phyloP scores from a whole-genome alignment of 2,113 vertebrate species.

The Thunnus maccoyii region DNA sequence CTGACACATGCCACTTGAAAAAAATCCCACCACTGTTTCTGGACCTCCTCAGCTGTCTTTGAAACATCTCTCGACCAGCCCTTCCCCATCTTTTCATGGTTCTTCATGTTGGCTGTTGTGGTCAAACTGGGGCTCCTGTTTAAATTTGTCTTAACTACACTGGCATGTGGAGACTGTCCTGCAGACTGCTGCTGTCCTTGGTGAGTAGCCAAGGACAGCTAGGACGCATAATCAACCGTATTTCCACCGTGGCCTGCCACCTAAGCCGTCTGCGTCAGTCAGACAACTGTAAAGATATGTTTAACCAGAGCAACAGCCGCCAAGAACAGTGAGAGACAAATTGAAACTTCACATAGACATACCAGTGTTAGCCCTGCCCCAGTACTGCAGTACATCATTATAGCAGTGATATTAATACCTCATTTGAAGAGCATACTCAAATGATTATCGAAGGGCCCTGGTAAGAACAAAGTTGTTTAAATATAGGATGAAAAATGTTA shows the following conservation, averaged over 20 bases:
- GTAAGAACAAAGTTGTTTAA: background rate
- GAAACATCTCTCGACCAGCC: conserved; percentile 30
- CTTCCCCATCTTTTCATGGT: background rate
- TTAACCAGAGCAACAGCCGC: conserved; percentile 59
- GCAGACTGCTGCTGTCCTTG: conserved; percentile 32
- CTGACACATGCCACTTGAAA: background rate
- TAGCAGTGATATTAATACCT: conserved; percentile 47
- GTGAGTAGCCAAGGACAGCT: conserved; percentile 62
- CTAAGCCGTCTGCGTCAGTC: conserved; percentile 58
- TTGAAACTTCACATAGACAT: conserved; percentile 59
- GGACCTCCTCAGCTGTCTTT: conserved; percentile 31
- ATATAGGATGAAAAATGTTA: background rate
- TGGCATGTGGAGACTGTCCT: background rate
- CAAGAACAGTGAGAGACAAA: conserved; percentile 55
- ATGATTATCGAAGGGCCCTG: conserved; percentile 10
- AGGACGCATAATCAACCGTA: conserved; percentile 58
- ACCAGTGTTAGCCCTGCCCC: conserved; percentile 33
- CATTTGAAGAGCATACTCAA: background rate
- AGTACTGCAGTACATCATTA: conserved; percentile 43
- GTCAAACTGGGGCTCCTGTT: background rate
- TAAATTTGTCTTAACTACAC: conserved; percentile 19
- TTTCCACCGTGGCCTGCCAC: conserved; percentile 52
- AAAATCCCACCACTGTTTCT: background rate
- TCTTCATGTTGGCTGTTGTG: background rate
- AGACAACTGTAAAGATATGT: conserved; percentile 78